These are phyloP conservation scores for Tragulus kanchil DNA, from an alignment of 2,113 vertebrate genomes.

Conservation along the genomic window DNA sequence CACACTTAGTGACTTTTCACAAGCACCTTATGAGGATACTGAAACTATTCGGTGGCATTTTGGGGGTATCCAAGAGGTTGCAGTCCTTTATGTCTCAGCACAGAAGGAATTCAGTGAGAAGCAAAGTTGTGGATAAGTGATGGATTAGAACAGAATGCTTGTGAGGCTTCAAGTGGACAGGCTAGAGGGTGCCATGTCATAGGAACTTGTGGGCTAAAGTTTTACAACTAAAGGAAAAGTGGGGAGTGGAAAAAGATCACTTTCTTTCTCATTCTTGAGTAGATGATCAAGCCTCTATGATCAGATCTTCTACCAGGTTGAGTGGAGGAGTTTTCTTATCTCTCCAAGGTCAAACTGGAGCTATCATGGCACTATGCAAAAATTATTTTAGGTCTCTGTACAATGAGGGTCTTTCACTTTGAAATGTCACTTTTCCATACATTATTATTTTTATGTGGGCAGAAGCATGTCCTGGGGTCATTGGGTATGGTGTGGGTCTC, in stretches of 20 bases:
- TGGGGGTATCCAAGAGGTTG: background rate
- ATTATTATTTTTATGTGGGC: background rate
- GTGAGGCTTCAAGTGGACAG: background rate
- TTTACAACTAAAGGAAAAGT: background rate
- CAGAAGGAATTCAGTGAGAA: background rate
- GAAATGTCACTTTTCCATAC: background rate
- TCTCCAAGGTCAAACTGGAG: background rate
- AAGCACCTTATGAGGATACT: background rate
- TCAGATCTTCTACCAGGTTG: background rate
- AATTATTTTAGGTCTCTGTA: background rate
- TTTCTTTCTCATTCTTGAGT: background rate
- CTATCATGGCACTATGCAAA: background rate
- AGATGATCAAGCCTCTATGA: background rate
- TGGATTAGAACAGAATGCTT: background rate
- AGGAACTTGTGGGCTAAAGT: background rate
- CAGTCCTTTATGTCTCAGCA: background rate
- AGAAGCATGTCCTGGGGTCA: background rate
- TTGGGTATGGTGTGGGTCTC: background rate
- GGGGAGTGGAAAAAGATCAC: background rate
- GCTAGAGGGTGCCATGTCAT: background rate
- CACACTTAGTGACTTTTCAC: background rate
- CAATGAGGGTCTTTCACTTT: background rate
- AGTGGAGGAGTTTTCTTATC: background rate
- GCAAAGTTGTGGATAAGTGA: background rate
- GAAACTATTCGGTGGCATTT: background rate